Base-by-base conservation (phyloP, 2,888 invertebrate genomes). In the Callosobruchus maculatus region DNA sequence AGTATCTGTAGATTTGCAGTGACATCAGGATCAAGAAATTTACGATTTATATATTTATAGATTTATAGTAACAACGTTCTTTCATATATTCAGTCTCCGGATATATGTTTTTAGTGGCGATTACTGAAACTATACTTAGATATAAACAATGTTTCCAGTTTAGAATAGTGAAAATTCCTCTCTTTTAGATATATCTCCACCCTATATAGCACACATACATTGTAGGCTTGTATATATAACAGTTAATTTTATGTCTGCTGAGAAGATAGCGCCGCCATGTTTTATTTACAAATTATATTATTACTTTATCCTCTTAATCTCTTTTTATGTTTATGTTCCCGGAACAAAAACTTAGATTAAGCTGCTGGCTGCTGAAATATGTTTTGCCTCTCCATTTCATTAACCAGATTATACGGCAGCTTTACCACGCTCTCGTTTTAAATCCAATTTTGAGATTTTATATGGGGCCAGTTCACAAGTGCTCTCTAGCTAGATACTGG, bases 151-250 rank as follows among this genome's bases (percentile, higher is more conserved):
- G n/a, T n/a, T n/a, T n/a, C n/a, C n/a, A n/a, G n/a, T n/a, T n/a
- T n/a, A n/a, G n/a, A n/a, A n/a, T n/a, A n/a, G n/a, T n/a, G n/a
- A n/a, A n/a, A n/a, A n/a, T n/a, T n/a, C n/a, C n/a, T n/a, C n/a
- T n/a, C 78, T 79, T 80, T 71, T 26, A 2, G 2, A 7, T 26
- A 26, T 26, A 26, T 26, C 7, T 4, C 26, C 26, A 26, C 26
- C 26, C 26, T 26, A 26, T n/a, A n/a, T n/a, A 26, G 7, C 26
- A 26, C 7, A 26, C 7, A 26, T 26, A 7, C n/a, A 7, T 26
- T 26, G 26, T 26, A 4, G 26, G 26, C 2, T 26, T 26, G 26
- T 79, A 78, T 80, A 82, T 82, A 81, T 82, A 81, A 81, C 80
- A 80, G 81, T 80, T 82, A 77, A 80, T 49, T 49, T 49, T 18